Base-by-base conservation (phyloP, 2,113 vertebrate genomes). In the Tachycineta bicolor region DNA sequence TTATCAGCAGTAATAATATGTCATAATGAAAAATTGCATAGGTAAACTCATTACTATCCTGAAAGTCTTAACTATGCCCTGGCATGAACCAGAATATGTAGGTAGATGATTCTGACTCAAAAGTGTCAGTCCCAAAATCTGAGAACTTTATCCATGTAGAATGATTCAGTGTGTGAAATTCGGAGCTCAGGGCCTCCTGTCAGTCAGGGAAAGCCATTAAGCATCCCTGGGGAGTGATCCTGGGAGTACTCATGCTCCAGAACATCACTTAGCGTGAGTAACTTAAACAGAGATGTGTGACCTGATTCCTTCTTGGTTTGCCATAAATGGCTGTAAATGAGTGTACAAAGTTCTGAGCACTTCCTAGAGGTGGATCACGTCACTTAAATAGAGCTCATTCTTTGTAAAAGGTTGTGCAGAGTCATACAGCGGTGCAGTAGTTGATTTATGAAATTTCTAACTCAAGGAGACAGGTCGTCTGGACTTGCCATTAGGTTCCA, bases 81-180 rank as follows among this genome's bases (percentile, higher is more conserved):
- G 2, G 6, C 25, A 50, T 22, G 37, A 83, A 62, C 31, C 6
- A 26, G 77, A 74, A 53, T 0, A 0, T 1, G 0, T 41, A 56
- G 46, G 41, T 62, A 53, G 74, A 53, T 47, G 11, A 59, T 31
- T 90, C 46, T 6, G 2, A 34, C 14, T 73, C 44, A 52, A 18
- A 46, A 90, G 47, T 14, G 11, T 6, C 28, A 67, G 60, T 59
- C 11, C 25, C 81, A 74, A 67, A 89, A 89, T 8, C 22, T 88
- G 79, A 90, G 12, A 19, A 25, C 44, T 89, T 43, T 75, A 11
- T 52, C 33, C 33, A 16, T 60, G 86, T 58, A 25, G 22, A 65
- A 77, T 69, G n/a, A 77, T 50, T 82, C 58, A 50, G 6, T 76
- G 20, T 56, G 8, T 69, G 81, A 88, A 86, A 68, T 73, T 31